phyloP scores from a whole-genome alignment of 2,797 vertebrate species.

The Lepus oiostolus region DNA sequence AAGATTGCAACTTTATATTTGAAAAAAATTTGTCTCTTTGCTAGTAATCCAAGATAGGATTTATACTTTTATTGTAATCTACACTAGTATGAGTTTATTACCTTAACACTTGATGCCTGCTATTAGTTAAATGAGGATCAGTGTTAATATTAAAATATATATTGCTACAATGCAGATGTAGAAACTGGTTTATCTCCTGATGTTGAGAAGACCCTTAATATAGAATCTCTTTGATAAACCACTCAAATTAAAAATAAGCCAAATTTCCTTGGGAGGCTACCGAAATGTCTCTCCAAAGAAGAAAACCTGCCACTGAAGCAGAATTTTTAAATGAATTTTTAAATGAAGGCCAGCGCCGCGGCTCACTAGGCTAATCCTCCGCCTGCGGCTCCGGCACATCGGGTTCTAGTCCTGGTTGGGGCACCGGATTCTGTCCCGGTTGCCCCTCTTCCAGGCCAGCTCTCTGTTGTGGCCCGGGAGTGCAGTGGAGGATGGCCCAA shows the following conservation, averaged over 20 bases:
- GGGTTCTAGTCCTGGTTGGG: too few relatives aligned
- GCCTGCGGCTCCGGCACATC: too few relatives aligned
- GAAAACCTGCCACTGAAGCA: background rate
- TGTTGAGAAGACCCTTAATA: background rate
- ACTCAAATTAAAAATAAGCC: constrained; percentile 48
- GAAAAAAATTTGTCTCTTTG: constrained; percentile 18
- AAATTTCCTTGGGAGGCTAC: background rate
- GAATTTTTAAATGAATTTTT: background rate
- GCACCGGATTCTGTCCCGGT: too few relatives aligned
- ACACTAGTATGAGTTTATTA: constrained; percentile 20
- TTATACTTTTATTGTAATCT: constrained; percentile 33
- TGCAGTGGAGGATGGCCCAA: too few relatives aligned
- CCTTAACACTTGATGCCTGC: background rate
- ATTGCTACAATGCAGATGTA: background rate
- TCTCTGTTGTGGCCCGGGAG: too few relatives aligned
- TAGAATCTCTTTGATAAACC: background rate
- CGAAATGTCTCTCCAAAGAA: background rate
- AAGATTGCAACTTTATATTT: background rate
- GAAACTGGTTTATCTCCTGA: background rate
- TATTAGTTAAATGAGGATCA: constrained; percentile 16
- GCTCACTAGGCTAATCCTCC: too few relatives aligned
- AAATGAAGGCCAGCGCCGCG: background rate
- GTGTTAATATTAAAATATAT: constrained; percentile 1
- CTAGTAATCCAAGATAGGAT: background rate
- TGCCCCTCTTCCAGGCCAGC: too few relatives aligned